A percentile compares a stretch with the other conserved stretches of the same genome.
Evolutionary conservation across 2,888 invertebrate species (phyloP).

Genomic region (Steinernema carpocapsae): DNA sequence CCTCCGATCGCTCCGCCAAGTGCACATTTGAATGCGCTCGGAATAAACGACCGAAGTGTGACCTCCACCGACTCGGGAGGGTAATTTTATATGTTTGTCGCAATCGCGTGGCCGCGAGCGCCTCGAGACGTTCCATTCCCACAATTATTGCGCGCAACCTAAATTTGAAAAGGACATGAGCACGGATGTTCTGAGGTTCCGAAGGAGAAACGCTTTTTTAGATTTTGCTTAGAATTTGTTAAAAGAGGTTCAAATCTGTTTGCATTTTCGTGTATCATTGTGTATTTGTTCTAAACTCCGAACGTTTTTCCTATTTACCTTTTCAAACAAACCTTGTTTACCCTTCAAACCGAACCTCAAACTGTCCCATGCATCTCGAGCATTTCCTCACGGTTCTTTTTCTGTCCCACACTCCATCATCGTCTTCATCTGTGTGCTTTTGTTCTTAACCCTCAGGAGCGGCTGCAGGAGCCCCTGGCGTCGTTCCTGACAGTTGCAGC

Average conservation of each 20-base stretch:
- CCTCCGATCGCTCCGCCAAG: constrained; percentile 20
- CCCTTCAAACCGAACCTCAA: no score
- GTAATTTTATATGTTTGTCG: constrained; percentile 33
- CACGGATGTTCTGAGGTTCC: neutral
- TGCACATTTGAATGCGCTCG: constrained; percentile 20
- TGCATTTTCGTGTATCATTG: no score
- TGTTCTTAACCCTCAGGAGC: neutral
- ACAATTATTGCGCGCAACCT: constrained; percentile 28
- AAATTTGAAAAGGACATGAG: neutral
- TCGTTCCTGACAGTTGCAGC: neutral
- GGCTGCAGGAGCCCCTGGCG: neutral
- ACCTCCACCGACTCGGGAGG: constrained; percentile 18
- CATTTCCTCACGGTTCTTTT: no score
- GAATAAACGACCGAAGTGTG: constrained; percentile 7
- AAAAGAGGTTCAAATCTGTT: no score
- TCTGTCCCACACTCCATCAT: no score
- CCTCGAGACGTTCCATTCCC: constrained; percentile 33
- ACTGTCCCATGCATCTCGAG: no score
- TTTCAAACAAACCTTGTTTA: no score
- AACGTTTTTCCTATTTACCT: no score
- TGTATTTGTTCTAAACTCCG: no score
- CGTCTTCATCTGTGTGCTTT: constrained; percentile 10
- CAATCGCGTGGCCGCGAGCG: constrained; percentile 12
- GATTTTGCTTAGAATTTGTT: no score
- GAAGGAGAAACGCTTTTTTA: no score